Percentiles rank a stretch among this genome's conserved stretches.
These are phyloP conservation scores for Embiotoca jacksoni DNA, from an alignment of 2,113 vertebrate species.

Conservation along the genomic window DNA sequence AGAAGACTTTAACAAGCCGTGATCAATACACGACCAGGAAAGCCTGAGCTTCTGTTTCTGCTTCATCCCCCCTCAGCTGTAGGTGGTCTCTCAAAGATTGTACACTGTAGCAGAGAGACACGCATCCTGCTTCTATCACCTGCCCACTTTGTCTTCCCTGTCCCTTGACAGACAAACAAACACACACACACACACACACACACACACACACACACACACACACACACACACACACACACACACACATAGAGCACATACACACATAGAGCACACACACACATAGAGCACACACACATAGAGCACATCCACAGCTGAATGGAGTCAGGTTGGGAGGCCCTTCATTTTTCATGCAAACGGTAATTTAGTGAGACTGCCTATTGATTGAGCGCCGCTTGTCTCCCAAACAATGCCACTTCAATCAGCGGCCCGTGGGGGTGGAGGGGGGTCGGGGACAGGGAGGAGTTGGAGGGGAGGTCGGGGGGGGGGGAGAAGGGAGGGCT, in stretches of 20 bases:
- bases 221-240: conserved; percentile 21
- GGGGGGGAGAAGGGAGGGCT: conserved; percentile 66
- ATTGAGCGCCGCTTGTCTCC: conserved; percentile 87
- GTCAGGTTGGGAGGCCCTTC: conserved; percentile 90
- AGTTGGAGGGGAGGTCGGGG: conserved; percentile 18
- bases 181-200: conserved; percentile 50
- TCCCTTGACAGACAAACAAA: conserved; percentile 65
- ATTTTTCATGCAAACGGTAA: conserved; percentile 88
- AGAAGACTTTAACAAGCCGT: conserved; percentile 74
- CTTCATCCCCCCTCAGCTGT: conserved; percentile 51
- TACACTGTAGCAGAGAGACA: conserved; percentile 39
- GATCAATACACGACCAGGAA: conserved; percentile 72
- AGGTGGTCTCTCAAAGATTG: conserved; percentile 69
- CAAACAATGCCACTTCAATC: conserved; percentile 89
- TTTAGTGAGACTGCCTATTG: conserved; percentile 88
- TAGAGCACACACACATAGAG: conserved; percentile 1
- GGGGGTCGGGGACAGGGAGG: conserved; percentile 15
- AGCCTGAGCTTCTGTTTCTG: conserved; percentile 30
- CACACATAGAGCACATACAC: conserved; percentile 22
- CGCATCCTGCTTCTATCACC: conserved; percentile 62
- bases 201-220: conserved; percentile 41
- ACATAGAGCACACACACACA: conserved; percentile 27
- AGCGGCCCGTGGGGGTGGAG: conserved; percentile 74
- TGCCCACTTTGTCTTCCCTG: conserved; percentile 79
- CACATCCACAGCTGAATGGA: conserved; percentile 90